These are phyloP conservation scores for Nasua narica DNA, from an alignment of 2,797 vertebrate species.

Conservation along the genomic window DNA sequence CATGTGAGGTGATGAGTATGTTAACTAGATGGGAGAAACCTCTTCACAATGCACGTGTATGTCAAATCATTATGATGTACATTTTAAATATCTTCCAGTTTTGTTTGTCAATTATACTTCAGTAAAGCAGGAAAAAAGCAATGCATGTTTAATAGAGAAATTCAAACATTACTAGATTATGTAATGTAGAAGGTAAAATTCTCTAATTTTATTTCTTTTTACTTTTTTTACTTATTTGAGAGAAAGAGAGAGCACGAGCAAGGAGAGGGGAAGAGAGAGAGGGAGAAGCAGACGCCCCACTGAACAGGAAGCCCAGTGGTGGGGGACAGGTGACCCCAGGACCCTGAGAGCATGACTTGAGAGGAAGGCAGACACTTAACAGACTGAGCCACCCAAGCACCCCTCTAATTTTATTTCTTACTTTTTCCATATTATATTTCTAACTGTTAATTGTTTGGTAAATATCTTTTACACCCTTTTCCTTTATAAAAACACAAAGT, in stretches of 20 bases:
- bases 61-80: neutral
- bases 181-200: neutral
- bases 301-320: too few species aligned
- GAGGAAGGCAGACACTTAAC: neutral
- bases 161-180: neutral
- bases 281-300: too few species aligned
- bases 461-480: neutral
- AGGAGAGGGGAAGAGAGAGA: too few species aligned
- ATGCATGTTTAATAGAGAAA: neutral
- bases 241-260: too few species aligned
- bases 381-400: neutral
- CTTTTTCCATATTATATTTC: neutral
- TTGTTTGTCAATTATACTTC: neutral
- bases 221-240: too few species aligned
- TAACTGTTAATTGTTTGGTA: neutral
- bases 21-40: neutral
- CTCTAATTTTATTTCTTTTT: too few species aligned
- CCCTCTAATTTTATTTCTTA: neutral
- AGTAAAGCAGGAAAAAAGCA: neutral
- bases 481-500: neutral
- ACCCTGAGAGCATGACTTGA: too few species aligned
- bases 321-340: too few species aligned
- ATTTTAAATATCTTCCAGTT: neutral
- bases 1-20: neutral
- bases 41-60: neutral